Conservation (phyloP, 1,140 invertebrate species). For the Anastrepha obliqua region DNA sequence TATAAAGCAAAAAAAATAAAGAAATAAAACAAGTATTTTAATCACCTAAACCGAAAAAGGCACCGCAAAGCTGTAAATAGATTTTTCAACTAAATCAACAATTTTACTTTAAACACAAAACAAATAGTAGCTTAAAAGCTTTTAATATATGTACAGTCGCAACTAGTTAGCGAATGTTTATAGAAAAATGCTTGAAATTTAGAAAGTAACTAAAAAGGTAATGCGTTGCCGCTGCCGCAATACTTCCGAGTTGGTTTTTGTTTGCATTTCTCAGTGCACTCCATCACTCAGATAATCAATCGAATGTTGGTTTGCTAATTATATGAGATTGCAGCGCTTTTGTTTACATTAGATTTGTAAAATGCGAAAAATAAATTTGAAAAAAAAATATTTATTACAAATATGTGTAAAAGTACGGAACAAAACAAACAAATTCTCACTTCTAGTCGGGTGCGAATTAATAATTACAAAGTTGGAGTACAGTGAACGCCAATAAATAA, state of each 20-base stretch:
- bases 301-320: background rate
- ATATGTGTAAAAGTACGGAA: constrained; percentile 26
- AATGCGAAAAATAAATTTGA: background rate
- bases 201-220: constrained; percentile 45
- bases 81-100: background rate
- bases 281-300: background rate
- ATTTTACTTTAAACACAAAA: background rate
- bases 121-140: background rate
- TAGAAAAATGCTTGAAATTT: constrained; percentile 31
- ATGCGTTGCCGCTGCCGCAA: background rate
- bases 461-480: background rate
- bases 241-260: constrained; percentile 32
- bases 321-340: background rate
- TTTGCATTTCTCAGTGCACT: background rate
- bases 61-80: background rate
- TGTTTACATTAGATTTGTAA: constrained; percentile 7
- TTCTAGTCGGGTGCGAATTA: background rate
- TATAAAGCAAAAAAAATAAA: background rate
- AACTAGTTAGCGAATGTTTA: background rate
- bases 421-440: constrained; percentile 24
- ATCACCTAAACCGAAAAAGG: constrained; percentile 14
- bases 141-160: background rate
- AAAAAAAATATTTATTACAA: constrained; percentile 15
- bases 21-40: background rate
- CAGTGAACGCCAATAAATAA: background rate